Percentiles rank a stretch among this genome's conserved stretches.
Conservation (phyloP, 2,888 invertebrate genomes). For the Drosophila eohydei region DNA sequence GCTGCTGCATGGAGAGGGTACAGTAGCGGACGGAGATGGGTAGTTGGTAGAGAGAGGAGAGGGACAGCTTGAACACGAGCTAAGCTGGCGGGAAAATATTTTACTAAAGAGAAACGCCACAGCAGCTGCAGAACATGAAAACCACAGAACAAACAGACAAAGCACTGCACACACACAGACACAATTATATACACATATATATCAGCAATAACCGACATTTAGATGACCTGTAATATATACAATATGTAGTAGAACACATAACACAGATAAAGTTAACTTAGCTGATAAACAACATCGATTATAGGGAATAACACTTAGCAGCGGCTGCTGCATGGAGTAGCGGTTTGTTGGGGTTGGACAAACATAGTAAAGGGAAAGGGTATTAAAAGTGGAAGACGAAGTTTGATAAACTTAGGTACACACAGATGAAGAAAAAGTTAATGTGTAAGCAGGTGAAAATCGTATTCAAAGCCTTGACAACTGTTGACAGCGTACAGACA, state of each 20-base stretch:
- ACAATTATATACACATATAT: background rate
- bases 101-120: constrained; percentile 59
- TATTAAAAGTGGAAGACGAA: background rate
- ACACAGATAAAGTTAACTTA: background rate
- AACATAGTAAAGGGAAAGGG: background rate
- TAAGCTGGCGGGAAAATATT: constrained; percentile 65
- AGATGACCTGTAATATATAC: constrained; percentile 24
- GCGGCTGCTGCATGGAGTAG: constrained; percentile 1
- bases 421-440: constrained; percentile 35
- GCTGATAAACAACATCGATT: background rate
- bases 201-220: constrained; percentile 7
- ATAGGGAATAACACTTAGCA: constrained; percentile 15
- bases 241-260: background rate
- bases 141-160: constrained; percentile 63
- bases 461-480: constrained; percentile 72
- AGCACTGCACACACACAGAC: constrained; percentile 14
- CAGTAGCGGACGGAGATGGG: background rate
- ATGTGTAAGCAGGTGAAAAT: constrained; percentile 69
- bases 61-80: constrained; percentile 40
- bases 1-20: background rate
- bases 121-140: constrained; percentile 64
- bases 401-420: constrained; percentile 29
- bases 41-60: background rate
- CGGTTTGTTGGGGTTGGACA: constrained; percentile 8
- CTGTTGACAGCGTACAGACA: constrained; percentile 67